phyloP scores from a whole-genome alignment of 2,113 vertebrate species.

The Mobula birostris region DNA sequence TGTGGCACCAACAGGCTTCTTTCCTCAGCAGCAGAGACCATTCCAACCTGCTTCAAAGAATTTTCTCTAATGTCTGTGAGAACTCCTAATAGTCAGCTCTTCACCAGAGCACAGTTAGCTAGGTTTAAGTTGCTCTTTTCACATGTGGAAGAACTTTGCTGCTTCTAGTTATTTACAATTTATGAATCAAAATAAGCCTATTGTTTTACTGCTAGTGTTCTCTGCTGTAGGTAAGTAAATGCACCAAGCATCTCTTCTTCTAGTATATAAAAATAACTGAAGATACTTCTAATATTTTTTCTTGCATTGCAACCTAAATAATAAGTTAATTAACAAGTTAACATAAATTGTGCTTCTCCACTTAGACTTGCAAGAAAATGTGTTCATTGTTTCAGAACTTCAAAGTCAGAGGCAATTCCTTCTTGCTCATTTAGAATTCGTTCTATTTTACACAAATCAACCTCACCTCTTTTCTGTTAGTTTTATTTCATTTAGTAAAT shows the following conservation, averaged over 20 bases:
- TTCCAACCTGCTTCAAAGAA: neutral
- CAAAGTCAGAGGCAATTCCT: neutral
- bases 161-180: neutral
- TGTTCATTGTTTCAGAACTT: neutral
- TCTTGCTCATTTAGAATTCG: neutral
- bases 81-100: too few relatives aligned
- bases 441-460: neutral
- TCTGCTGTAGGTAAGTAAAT: neutral
- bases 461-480: neutral
- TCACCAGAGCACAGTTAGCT: neutral
- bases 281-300: neutral
- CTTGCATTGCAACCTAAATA: neutral
- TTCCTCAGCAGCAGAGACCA: neutral
- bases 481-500: too few relatives aligned
- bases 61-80: neutral
- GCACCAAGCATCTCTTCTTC: neutral
- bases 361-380: neutral
- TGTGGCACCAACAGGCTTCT: neutral
- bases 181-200: neutral
- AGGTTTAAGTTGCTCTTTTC: neutral
- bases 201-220: neutral
- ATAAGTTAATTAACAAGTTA: neutral
- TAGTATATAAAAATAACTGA: neutral
- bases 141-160: neutral
- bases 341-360: neutral